Evolutionary conservation across 2,113 vertebrate species (phyloP), one percentile per base, ranked within the genome.

Genomic region (Lota lota): DNA sequence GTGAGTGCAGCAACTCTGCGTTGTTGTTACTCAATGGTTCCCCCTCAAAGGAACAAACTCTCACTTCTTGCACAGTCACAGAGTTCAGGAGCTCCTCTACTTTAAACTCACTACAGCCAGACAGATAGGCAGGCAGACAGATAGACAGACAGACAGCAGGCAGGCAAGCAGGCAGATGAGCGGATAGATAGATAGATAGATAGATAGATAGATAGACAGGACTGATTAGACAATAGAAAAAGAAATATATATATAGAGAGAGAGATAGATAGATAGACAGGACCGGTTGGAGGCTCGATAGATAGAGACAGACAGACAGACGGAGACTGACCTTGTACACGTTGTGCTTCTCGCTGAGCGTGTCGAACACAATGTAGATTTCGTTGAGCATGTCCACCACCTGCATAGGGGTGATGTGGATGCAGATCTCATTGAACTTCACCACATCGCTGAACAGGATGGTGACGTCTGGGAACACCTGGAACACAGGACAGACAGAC

Each of bases 381-480:
- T 92, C 89, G 5, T 92, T 92, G 53, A 93, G 84, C 91, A 93
- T 92, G 86, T 91, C 91, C 79, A 92, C 89, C 83, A 92, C 91
- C 84, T 92, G 92, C 91, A 92, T 91, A 36, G 88, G 91, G 1
- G 88, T 92, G 76, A 91, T 92, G 87, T 92, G 91, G 80, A 92
- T 93, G 81, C 91, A 93, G 84, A 93, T 92, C 82, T 92, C 85
- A 10, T 91, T 93, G 28, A 92, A 92, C 70, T 83, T 92, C 36
- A 92, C 91, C 81, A 91, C 86, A n/a, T 91, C 91, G n/a, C 90
- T 92, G 84, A 89, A 92, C 63, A 93, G 85, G 72, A 93, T 90
- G 78, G 91, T 93, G 58, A 86, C 91, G 15, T 92, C 90, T 1
- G 91, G 90, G 72, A 92, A 91, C n/a, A 92, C 91, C 91, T 90